A percentile compares a stretch with the other conserved stretches of the same genome.
These are phyloP conservation scores for Tetheella fluctuosa DNA, from an alignment of 2,888 invertebrate species.

Conservation along the genomic window DNA sequence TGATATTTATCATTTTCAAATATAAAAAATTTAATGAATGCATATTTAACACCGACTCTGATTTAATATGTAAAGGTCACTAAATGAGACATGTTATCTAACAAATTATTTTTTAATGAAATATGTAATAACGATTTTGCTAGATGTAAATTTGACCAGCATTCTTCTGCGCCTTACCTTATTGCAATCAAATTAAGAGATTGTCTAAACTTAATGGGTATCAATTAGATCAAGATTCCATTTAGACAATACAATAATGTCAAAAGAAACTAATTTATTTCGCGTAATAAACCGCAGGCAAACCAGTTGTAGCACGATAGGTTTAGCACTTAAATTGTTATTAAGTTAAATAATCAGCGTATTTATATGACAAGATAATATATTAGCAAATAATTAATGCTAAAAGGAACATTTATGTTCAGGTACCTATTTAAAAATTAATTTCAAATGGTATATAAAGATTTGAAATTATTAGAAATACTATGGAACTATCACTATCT, in stretches of 20 bases:
- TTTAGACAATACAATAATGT: background rate
- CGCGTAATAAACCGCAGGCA: constrained; percentile 43
- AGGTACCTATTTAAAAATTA: background rate
- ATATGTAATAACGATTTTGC: too few species aligned
- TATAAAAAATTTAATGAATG: background rate
- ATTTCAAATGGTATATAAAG: background rate
- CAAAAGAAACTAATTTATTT: constrained; percentile 32
- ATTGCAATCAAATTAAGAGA: background rate
- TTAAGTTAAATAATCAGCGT: constrained; percentile 11
- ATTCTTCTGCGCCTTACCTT: too few species aligned
- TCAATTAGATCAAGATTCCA: constrained; percentile 2
- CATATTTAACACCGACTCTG: too few species aligned
- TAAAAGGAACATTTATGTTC: background rate
- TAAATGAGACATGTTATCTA: too few species aligned
- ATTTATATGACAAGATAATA: constrained; percentile 21
- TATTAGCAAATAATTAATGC: constrained; percentile 8
- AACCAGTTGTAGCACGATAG: constrained; percentile 39
- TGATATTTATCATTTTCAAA: background rate
- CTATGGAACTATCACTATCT: background rate
- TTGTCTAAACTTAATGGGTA: background rate
- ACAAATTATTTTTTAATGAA: too few species aligned
- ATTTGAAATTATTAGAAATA: background rate
- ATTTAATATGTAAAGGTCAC: too few species aligned
- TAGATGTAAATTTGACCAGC: too few species aligned
- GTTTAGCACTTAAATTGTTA: constrained; percentile 32